Evolutionary conservation across 2,888 invertebrate genomes (phyloP).

Genomic region (Cecidostiba fungosa): DNA sequence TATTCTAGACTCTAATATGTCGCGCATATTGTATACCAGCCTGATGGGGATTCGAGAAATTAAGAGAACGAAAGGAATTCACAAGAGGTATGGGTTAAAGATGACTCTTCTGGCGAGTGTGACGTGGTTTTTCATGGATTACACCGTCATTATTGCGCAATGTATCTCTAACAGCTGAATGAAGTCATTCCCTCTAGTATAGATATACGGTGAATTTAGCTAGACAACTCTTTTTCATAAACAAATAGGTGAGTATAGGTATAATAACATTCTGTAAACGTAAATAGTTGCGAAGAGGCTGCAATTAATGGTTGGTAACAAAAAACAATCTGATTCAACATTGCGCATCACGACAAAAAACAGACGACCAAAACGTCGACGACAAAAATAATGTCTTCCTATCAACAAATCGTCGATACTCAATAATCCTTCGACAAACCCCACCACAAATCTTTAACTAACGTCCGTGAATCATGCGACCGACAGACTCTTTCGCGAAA

Average conservation of each 20-base stretch:
- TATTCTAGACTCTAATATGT: background rate
- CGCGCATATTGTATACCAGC: background rate
- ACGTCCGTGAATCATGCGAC: slow-evolving; percentile 26
- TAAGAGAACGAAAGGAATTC: slow-evolving; percentile 6
- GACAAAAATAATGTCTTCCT: background rate
- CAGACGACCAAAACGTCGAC: background rate
- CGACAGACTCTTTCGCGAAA: background rate
- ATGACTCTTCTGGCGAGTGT: background rate
- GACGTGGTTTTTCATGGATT: background rate
- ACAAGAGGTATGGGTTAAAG: background rate
- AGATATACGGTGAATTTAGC: background rate
- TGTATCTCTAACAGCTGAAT: background rate
- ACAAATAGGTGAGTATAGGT: no score
- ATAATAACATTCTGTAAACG: no score
- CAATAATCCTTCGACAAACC: background rate
- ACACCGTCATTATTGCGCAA: no score
- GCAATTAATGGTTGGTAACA: background rate
- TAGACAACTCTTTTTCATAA: background rate
- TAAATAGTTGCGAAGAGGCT: no score
- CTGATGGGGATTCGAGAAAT: slow-evolving; percentile 5
- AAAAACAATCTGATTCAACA: background rate
- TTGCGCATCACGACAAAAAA: background rate
- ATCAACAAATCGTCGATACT: background rate
- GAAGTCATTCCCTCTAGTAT: background rate
- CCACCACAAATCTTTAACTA: background rate